phyloP scores from a whole-genome alignment of 2,113 vertebrate species.

The Anser brachyrhynchus region DNA sequence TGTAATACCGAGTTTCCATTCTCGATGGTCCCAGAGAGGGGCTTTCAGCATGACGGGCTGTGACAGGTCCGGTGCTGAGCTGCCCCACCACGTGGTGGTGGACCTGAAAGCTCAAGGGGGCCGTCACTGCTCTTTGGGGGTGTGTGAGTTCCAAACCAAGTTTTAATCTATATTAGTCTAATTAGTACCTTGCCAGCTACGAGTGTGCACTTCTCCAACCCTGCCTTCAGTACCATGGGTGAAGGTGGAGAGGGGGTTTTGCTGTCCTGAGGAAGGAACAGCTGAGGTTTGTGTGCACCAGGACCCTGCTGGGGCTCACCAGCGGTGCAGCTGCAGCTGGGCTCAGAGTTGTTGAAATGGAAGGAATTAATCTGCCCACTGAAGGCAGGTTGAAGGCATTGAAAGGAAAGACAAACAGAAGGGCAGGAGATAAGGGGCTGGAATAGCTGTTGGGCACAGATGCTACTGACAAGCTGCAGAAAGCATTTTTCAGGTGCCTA shows the following conservation, averaged over 20 bases:
- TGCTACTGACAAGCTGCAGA: neutral
- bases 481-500: neutral
- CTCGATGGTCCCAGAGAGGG: neutral
- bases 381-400: neutral
- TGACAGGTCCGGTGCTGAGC: neutral
- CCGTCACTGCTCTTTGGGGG: neutral
- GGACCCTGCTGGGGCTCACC: neutral
- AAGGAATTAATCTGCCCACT: neutral
- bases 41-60: neutral
- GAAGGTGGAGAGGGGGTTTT: neutral
- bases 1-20: neutral
- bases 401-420: conserved; percentile 39
- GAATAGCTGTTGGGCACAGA: neutral
- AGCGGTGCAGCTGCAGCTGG: neutral
- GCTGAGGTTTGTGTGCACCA: conserved; percentile 3
- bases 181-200: neutral
- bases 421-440: neutral
- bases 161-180: neutral
- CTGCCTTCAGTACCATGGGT: neutral
- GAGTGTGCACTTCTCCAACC: neutral
- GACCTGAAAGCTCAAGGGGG: neutral
- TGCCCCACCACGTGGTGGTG: neutral
- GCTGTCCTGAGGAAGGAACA: neutral
- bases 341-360: neutral
- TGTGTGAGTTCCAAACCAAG: neutral